Evolutionary conservation across 2,888 invertebrate genomes (phyloP).

Genomic region (Piscicola geometra): DNA sequence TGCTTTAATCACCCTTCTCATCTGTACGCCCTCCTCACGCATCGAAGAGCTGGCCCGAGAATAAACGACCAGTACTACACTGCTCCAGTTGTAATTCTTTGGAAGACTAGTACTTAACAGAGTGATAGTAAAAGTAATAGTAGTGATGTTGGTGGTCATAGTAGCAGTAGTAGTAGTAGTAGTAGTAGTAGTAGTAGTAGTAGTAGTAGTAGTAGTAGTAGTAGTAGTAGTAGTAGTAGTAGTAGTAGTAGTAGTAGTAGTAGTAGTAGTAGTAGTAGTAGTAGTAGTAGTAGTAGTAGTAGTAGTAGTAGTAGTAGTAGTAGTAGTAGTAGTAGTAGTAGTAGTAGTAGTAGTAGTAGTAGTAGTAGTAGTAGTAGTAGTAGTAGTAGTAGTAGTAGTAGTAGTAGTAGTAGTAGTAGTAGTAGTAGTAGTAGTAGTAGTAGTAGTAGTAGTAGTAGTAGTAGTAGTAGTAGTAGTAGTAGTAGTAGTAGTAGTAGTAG

Average conservation of each 20-base stretch:
- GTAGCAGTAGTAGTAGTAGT: constrained; percentile 22
- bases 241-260: constrained; percentile 24
- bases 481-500: constrained; percentile 34
- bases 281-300: constrained; percentile 29
- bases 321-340: constrained; percentile 36
- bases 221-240: constrained; percentile 24
- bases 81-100: too few relatives aligned
- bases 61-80: not conserved
- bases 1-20: not conserved
- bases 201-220: constrained; percentile 24
- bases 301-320: constrained; percentile 28
- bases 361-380: constrained; percentile 24
- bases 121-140: too few relatives aligned
- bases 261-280: constrained; percentile 34
- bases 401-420: constrained; percentile 33
- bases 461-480: constrained; percentile 35
- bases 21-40: not conserved
- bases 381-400: constrained; percentile 28
- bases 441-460: constrained; percentile 30
- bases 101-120: too few relatives aligned
- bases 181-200: constrained; percentile 24
- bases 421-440: constrained; percentile 27
- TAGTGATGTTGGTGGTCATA: not conserved
- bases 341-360: constrained; percentile 29
- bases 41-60: too few relatives aligned